A percentile compares a stretch with the other conserved stretches of the same genome.
Evolutionary conservation across 2,797 vertebrate genomes (phyloP).

Genomic region (Siniperca undulata): DNA sequence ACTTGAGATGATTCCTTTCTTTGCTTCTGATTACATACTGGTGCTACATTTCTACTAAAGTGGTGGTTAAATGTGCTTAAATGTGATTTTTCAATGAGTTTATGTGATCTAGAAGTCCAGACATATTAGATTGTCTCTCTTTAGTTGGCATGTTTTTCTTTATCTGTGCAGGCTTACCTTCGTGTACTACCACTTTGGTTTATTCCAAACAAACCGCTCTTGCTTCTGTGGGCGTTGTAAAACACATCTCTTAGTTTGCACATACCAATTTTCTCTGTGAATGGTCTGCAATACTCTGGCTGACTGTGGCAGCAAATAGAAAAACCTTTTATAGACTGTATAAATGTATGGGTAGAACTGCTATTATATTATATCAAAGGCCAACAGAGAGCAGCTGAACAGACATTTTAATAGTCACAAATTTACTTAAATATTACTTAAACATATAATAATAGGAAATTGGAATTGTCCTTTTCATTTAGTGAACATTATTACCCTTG

Average conservation of each 20-base stretch:
- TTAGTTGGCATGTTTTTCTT: neutral
- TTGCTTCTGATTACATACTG: neutral
- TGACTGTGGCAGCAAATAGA: constrained; percentile 21
- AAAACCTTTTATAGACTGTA: constrained; percentile 5
- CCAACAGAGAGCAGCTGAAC: constrained; percentile 3
- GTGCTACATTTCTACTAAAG: neutral
- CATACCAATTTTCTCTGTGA: constrained; percentile 34
- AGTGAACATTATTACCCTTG: constrained; percentile 23
- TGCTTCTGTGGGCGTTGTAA: constrained; percentile 1
- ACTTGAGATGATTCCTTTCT: neutral
- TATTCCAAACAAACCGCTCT: constrained; percentile 16
- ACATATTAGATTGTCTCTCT: neutral
- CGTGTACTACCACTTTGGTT: constrained; percentile 8
- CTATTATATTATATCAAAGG: constrained; percentile 32
- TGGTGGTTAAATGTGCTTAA: neutral
- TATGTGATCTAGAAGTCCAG: neutral
- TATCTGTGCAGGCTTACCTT: constrained; percentile 14
- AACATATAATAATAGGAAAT: constrained; percentile 14
- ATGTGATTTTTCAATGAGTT: neutral
- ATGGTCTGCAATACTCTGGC: neutral
- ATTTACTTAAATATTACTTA: constrained; percentile 43
- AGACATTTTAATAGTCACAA: constrained; percentile 21
- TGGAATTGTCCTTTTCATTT: constrained; percentile 39
- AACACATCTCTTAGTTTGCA: constrained; percentile 6
- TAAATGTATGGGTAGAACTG: neutral